A percentile compares a stretch with the other conserved stretches of the same genome.
Evolutionary conservation across 2,113 vertebrate genomes (phyloP).

Genomic region (Gallinago paraguaiae): DNA sequence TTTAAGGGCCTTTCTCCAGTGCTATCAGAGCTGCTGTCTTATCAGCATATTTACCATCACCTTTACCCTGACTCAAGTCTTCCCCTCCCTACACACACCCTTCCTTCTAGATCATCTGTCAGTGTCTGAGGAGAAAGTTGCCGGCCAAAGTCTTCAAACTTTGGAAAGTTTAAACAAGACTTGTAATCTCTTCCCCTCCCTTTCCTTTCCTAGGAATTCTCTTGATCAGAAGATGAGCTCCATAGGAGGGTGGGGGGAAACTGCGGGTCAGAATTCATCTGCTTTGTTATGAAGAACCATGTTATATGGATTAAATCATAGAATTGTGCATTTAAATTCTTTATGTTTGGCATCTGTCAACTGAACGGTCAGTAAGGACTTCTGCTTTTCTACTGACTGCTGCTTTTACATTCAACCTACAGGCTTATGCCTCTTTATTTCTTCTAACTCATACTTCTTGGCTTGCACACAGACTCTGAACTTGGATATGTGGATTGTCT

Average conservation of each 20-base stretch:
- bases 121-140: background rate
- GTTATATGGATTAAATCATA: background rate
- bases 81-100: background rate
- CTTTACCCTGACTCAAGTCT: background rate
- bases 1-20: background rate
- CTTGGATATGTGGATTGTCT: background rate
- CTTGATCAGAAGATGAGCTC: background rate
- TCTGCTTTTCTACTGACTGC: background rate
- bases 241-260: background rate
- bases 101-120: background rate
- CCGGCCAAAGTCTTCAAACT: background rate
- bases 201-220: background rate
- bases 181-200: background rate
- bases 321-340: background rate
- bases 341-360: background rate
- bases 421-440: background rate
- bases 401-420: background rate
- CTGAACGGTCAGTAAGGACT: background rate
- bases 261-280: background rate
- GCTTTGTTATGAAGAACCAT: background rate
- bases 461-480: background rate
- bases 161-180: background rate
- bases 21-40: background rate
- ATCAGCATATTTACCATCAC: background rate
- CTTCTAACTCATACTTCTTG: background rate